Evolutionary conservation across 2,113 vertebrate species (phyloP), one percentile per base, ranked within the genome.

Genomic region (Notarius quadriscutis): DNA sequence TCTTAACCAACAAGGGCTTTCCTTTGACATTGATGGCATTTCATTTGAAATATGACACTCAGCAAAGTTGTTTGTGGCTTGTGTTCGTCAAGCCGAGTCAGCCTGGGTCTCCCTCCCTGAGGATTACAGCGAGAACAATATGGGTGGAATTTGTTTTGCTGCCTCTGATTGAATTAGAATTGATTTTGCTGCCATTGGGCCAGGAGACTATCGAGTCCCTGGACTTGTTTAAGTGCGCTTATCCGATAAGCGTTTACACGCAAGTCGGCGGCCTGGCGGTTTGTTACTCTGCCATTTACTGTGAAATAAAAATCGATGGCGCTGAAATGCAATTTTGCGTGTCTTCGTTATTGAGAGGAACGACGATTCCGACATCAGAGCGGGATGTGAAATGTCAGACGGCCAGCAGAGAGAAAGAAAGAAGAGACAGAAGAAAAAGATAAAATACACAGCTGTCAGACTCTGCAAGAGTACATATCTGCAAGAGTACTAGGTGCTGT

Each of bases 91-190:
- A 60, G 57, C 63, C 53, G 12, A 11, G 20, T 22, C 57, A n/a
- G 55, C 71, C 74, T 81, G 69, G 72, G 50, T 53, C 81, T 87
- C 74, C 78, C 65, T 88, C 86, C 89, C 89, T 11, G 67, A 86
- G 85, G 89, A 88, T 90, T 94, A 89, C 88, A 91, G 69, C 17
- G 88, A 88, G 89, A 95, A 91, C 93, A 94, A 92, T 84, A 92
- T 93, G 88, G 1, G 5, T 88, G 93, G 95, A 95, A 97, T 96
- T 96, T 96, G 94, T 95, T 97, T 97, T 96, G 95, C 93, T 94
- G 93, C 92, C 94, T 94, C 93, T 95, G 94, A 97, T 96, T 96
- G 94, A 95, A 96, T 97, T 97, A 97, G 94, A 94, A 97, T 97
- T 97, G 97, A 97, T 97, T 96, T 95, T 96, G 92, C 95, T 92